These are phyloP conservation scores for Serripes groenlandicus DNA, from an alignment of 2,888 invertebrate genomes.

Conservation along the genomic window DNA sequence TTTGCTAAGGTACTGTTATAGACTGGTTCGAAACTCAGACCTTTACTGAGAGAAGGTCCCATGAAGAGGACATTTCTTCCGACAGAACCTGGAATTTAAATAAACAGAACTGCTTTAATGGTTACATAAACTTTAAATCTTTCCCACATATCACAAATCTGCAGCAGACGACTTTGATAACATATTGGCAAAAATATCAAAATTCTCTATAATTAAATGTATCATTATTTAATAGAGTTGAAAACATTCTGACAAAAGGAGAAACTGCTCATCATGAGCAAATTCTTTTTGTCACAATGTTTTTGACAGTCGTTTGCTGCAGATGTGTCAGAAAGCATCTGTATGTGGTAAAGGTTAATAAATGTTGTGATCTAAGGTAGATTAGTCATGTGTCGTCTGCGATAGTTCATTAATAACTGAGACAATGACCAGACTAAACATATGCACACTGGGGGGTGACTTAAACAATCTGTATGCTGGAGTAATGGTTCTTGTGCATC, in stretches of 20 bases:
- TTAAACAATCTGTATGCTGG: too few relatives aligned
- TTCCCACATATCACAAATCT: not conserved
- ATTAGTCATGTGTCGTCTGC: too few relatives aligned
- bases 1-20: slow-evolving; percentile 69
- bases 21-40: slow-evolving; percentile 52
- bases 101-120: too few relatives aligned
- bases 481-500: too few relatives aligned
- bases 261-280: not conserved
- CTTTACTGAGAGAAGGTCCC: slow-evolving; percentile 24
- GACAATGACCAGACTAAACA: too few relatives aligned
- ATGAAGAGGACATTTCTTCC: slow-evolving; percentile 52
- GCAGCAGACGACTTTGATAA: not conserved
- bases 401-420: too few relatives aligned
- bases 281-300: too few relatives aligned
- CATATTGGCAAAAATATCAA: not conserved
- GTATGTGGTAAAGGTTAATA: too few relatives aligned
- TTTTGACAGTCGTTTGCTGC: too few relatives aligned
- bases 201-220: not conserved
- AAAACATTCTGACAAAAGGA: not conserved
- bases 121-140: not conserved
- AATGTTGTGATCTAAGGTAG: too few relatives aligned
- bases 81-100: slow-evolving; percentile 39
- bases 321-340: too few relatives aligned
- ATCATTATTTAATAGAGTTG: not conserved
- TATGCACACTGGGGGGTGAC: too few relatives aligned